Evolutionary conservation across 2,888 invertebrate species (phyloP).

Genomic region (Chorisops tibialis): DNA sequence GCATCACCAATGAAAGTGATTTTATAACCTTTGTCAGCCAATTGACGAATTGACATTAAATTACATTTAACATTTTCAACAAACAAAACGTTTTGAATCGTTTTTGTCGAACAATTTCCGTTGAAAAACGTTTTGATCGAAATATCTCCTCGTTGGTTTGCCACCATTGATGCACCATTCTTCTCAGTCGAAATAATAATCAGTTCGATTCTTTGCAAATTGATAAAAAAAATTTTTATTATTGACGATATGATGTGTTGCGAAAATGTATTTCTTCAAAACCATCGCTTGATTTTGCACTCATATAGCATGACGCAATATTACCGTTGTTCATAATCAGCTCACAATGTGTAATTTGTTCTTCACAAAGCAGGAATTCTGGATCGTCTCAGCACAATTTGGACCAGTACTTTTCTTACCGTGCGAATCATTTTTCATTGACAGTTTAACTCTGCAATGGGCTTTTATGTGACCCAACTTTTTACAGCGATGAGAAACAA

Average conservation of each 20-base stretch:
- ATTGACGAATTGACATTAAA: conserved; percentile 5
- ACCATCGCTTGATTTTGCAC: background rate
- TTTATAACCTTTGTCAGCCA: too few relatives aligned
- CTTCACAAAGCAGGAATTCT: too few relatives aligned
- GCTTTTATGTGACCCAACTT: too few relatives aligned
- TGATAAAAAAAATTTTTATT: background rate
- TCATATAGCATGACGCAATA: background rate
- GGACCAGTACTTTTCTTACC: too few relatives aligned
- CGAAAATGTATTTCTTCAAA: background rate
- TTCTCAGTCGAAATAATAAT: background rate
- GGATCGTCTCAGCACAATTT: too few relatives aligned
- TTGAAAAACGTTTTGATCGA: background rate
- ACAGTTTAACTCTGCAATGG: background rate
- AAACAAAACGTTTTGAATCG: conserved; percentile 14
- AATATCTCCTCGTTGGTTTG: background rate
- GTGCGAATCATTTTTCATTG: background rate
- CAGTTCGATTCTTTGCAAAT: background rate
- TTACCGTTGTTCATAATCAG: too few relatives aligned
- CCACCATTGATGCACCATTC: background rate
- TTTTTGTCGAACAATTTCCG: background rate
- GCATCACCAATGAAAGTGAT: too few relatives aligned
- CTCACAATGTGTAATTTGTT: too few relatives aligned
- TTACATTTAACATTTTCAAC: conserved; percentile 18
- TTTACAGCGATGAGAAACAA: conserved; percentile 1
- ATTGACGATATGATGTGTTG: background rate